Percentiles rank a stretch among this genome's conserved stretches.
These are phyloP conservation scores for Caenorhabditis becei DNA, from an alignment of 2,888 invertebrate genomes.

Conservation along the genomic window DNA sequence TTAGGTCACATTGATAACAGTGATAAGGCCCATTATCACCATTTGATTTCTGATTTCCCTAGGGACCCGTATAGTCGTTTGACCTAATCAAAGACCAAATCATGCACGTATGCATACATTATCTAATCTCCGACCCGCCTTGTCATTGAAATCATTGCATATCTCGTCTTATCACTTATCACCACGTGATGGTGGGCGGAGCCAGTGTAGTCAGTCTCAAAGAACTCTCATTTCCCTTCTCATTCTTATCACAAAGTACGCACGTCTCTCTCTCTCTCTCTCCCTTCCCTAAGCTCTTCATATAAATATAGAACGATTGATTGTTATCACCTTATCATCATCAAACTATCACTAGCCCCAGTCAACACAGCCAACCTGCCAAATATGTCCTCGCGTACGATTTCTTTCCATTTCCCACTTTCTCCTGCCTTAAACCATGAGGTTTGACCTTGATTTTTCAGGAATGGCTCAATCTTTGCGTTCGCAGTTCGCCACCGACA, in stretches of 20 bases:
- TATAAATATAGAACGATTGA: constrained; percentile 45
- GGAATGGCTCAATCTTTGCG: constrained; percentile 74
- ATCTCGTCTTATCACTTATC: neutral
- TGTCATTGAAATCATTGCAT: constrained; percentile 23
- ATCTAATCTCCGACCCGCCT: constrained; percentile 20
- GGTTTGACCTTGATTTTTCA: constrained; percentile 10
- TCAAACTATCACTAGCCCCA: neutral
- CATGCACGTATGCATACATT: constrained; percentile 37
- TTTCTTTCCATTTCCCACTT: too few relatives aligned
- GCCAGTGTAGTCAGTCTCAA: constrained; percentile 19
- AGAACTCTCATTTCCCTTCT: constrained; percentile 52
- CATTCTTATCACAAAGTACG: too few relatives aligned
- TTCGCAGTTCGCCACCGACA: constrained; percentile 81
- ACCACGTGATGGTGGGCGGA: constrained; percentile 44
- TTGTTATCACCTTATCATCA: neutral
- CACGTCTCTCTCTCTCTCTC: too few relatives aligned
- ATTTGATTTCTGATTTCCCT: neutral
- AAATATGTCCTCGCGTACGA: constrained; percentile 34
- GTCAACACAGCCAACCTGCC: constrained; percentile 2
- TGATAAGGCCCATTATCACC: too few relatives aligned
- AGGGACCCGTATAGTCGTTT: neutral
- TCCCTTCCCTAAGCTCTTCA: too few relatives aligned
- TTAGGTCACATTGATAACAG: too few relatives aligned
- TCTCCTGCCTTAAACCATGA: neutral
- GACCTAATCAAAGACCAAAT: constrained; percentile 24